Conservation (phyloP, 1,140 invertebrate species). For the Leptopilina boulardi region DNA sequence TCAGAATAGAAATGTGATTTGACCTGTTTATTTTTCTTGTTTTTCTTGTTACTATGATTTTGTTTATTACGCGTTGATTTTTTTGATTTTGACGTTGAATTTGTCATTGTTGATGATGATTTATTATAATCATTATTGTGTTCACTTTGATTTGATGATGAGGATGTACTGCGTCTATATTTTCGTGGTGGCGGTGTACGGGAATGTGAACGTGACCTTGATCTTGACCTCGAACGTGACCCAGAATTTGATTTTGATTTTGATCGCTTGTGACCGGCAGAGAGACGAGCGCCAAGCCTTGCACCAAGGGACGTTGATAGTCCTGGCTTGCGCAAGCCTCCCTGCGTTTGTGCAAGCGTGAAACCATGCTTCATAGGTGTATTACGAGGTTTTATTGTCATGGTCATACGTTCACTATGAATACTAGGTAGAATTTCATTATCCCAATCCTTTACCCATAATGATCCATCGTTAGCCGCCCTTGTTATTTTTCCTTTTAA, state of each 20-base stretch:
- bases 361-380: constrained; percentile 56
- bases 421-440: constrained; percentile 92
- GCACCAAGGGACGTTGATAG: constrained; percentile 77
- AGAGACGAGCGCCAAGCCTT: constrained; percentile 75
- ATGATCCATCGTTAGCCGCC: constrained; percentile 88
- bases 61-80: constrained; percentile 68
- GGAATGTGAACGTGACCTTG: constrained; percentile 76
- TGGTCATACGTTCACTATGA: constrained; percentile 84
- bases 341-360: constrained; percentile 53
- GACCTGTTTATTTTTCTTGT: constrained; percentile 78
- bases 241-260: constrained; percentile 53
- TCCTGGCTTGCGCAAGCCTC: constrained; percentile 68
- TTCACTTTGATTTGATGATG: constrained; percentile 69
- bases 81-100: constrained; percentile 56
- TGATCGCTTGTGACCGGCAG: constrained; percentile 67
- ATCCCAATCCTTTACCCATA: constrained; percentile 94
- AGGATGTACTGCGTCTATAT: constrained; percentile 70
- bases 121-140: constrained; percentile 71
- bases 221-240: constrained; percentile 63
- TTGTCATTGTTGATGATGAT: constrained; percentile 32
- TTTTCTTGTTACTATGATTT: constrained; percentile 73
- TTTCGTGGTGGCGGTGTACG: constrained; percentile 67
- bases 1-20: constrained; percentile 84
- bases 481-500: constrained; percentile 94
- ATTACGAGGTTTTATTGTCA: constrained; percentile 75